phyloP scores from a whole-genome alignment of 2,113 vertebrate species.

The Lontra canadensis region DNA sequence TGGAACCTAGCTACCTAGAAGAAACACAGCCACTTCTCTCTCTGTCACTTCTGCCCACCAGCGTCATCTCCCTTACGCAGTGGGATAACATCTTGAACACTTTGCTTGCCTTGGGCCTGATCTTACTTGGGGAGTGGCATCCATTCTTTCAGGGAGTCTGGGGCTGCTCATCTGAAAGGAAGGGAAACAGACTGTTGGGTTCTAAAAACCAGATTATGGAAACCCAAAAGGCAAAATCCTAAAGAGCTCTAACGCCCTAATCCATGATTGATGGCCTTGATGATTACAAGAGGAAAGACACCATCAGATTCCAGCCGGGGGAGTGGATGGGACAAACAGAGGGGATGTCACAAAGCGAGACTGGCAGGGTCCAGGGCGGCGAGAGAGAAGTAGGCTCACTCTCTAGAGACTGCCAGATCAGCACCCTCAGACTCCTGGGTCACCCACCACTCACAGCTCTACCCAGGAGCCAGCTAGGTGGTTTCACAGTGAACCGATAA shows the following conservation, averaged over 20 bases:
- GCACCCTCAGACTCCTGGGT: neutral
- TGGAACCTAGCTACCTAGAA: neutral
- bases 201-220: neutral
- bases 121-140: neutral
- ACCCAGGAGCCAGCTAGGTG: neutral
- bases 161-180: neutral
- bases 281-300: neutral
- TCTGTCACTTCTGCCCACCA: neutral
- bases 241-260: neutral
- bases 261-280: neutral
- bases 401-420: neutral
- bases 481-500: neutral
- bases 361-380: too few species aligned
- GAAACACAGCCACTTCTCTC: neutral
- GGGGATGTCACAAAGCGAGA: neutral
- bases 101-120: neutral
- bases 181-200: neutral
- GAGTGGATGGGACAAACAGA: neutral
- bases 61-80: rapidly evolving
- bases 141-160: neutral
- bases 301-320: neutral
- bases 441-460: rapidly evolving
- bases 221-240: neutral
- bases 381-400: too few species aligned
- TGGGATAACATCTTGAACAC: neutral